These are phyloP conservation scores for Aromia moschata DNA, from an alignment of 2,888 invertebrate species.

Conservation along the genomic window DNA sequence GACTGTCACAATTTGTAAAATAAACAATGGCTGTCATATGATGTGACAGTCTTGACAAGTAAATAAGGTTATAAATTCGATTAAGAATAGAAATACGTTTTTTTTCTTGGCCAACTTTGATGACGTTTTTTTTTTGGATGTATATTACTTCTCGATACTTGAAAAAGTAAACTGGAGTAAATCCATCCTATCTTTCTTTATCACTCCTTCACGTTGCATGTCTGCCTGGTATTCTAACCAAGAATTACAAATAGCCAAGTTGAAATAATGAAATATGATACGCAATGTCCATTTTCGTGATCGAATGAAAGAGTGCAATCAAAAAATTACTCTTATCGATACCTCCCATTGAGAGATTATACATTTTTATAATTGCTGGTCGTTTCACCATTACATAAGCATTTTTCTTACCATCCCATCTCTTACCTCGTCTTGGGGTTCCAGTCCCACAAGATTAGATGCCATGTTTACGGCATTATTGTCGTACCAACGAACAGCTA, in stretches of 20 bases:
- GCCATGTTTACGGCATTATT: constrained; percentile 14
- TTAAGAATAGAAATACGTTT: no score
- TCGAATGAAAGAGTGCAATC: constrained; percentile 1
- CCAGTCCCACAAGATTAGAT: constrained; percentile 11
- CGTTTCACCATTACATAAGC: constrained; percentile 1
- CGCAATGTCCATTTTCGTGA: constrained; percentile 1
- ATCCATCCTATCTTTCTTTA: constrained; percentile 1
- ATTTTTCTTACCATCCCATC: neutral
- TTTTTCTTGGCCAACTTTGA: no score
- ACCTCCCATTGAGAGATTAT: constrained; percentile 9
- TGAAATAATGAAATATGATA: constrained; percentile 6
- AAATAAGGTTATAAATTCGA: no score
- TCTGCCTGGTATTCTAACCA: neutral
- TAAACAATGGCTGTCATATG: no score
- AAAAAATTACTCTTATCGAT: constrained; percentile 2
- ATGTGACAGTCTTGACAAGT: no score
- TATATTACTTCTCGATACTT: no score
- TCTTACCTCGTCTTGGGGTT: constrained; percentile 9
- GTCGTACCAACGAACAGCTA: constrained; percentile 12
- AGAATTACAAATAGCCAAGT: constrained; percentile 1
- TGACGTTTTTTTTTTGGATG: no score
- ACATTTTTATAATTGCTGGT: constrained; percentile 5
- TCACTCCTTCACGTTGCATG: neutral
- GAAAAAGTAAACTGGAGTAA: neutral
- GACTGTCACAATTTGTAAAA: no score